These are phyloP conservation scores for Eidolon helvum DNA, from an alignment of 2,113 vertebrate genomes.

Conservation along the genomic window DNA sequence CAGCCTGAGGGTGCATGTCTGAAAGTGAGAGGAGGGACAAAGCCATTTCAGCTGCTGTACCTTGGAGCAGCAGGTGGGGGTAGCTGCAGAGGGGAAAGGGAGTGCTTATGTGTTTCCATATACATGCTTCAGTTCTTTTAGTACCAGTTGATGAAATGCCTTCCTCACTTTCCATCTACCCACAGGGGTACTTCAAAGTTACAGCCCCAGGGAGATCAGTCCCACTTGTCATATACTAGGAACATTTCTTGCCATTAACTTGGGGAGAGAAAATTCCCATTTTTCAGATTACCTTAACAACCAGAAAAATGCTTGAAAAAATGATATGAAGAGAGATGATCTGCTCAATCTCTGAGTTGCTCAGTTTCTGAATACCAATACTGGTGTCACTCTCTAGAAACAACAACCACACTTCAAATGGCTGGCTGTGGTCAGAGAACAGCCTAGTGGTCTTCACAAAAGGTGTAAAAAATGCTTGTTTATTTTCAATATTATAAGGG, in stretches of 20 bases:
- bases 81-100: not conserved
- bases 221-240: not conserved
- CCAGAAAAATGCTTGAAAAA: not conserved
- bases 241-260: not conserved
- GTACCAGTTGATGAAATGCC: not conserved
- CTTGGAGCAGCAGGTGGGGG: not conserved
- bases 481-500: not conserved
- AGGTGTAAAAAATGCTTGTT: not conserved
- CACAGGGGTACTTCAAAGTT: not conserved
- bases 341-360: not conserved
- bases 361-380: not conserved
- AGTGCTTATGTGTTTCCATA: not conserved
- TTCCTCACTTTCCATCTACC: not conserved
- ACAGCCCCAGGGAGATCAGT: not conserved
- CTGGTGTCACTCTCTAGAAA: not conserved
- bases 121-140: not conserved
- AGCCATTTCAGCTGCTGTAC: not conserved
- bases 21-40: not conserved
- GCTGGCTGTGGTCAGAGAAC: not conserved
- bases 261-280: not conserved
- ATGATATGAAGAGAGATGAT: not conserved
- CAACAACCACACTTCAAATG: not conserved
- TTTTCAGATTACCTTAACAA: constrained; percentile 15
- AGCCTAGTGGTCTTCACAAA: not conserved
- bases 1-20: not conserved